These are phyloP conservation scores for Dunckerocampus dactyliophorus DNA, from an alignment of 2,113 vertebrate species.

Conservation along the genomic window DNA sequence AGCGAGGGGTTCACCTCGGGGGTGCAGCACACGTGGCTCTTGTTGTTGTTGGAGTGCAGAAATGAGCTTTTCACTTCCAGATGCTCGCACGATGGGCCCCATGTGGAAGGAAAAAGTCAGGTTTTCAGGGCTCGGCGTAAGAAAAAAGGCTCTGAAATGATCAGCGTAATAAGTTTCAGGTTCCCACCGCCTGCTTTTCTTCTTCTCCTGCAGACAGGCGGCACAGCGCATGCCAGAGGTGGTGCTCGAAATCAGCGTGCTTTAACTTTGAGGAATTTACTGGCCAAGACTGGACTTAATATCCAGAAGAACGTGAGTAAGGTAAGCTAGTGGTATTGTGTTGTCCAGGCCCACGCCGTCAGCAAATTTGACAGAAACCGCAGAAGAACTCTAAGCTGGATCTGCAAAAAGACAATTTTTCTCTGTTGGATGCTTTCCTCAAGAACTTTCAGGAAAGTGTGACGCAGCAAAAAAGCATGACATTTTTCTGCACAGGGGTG, in stretches of 20 bases:
- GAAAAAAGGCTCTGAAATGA: constrained; percentile 48
- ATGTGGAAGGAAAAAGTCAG: constrained; percentile 52
- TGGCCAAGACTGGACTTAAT: constrained; percentile 51
- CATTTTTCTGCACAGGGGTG: no score
- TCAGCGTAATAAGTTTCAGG: constrained; percentile 66
- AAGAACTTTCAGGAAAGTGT: no score
- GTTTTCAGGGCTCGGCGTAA: constrained; percentile 21
- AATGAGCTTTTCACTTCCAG: constrained; percentile 61
- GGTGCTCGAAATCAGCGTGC: constrained; percentile 58
- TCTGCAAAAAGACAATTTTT: no score
- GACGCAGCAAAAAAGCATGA: no score
- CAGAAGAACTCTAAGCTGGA: no score
- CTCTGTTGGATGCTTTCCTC: no score
- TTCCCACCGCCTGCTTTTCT: constrained; percentile 40
- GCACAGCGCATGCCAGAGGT: constrained; percentile 45
- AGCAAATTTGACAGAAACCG: no score
- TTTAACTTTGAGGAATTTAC: constrained; percentile 61
- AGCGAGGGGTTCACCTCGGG: constrained; percentile 62
- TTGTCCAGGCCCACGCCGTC: no score
- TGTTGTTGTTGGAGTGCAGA: constrained; percentile 38
- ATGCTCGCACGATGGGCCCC: constrained; percentile 60
- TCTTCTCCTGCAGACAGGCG: constrained; percentile 50
- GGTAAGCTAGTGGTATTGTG: no score
- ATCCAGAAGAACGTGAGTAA: constrained; percentile 7
- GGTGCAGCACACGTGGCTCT: constrained; percentile 61